Evolutionary conservation across 2,888 invertebrate genomes (phyloP).

Genomic region (Drosophila robusta): DNA sequence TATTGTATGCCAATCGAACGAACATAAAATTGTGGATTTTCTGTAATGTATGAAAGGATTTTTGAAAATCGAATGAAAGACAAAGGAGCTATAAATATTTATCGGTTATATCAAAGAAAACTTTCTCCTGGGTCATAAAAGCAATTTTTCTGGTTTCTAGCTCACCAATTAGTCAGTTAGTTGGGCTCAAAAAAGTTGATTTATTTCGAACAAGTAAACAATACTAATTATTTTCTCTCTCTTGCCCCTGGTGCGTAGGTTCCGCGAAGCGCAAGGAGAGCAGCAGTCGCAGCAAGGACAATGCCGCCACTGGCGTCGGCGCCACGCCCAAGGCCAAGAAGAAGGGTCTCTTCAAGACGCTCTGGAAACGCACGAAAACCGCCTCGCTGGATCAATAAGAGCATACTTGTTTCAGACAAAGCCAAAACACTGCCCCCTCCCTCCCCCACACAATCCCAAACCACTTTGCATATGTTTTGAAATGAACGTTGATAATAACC

Average conservation of each 20-base stretch:
- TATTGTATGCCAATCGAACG: no score
- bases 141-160: no score
- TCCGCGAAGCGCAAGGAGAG: slow-evolving; percentile 73
- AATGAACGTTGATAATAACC: slow-evolving; percentile 63
- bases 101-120: no score
- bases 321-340: slow-evolving; percentile 87
- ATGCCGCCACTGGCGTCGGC: slow-evolving; percentile 58
- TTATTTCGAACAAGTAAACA: no score
- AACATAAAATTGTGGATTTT: no score
- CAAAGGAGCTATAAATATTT: no score
- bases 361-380: slow-evolving; percentile 95
- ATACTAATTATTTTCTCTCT: background rate
- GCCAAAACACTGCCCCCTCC: slow-evolving; percentile 60
- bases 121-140: no score
- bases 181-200: no score
- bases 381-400: slow-evolving; percentile 93
- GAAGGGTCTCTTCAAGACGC: slow-evolving; percentile 94
- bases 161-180: no score
- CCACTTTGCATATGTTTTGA: slow-evolving; percentile 34
- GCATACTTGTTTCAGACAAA: slow-evolving; percentile 32
- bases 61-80: no score
- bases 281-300: slow-evolving; percentile 75
- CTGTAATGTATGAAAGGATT: no score
- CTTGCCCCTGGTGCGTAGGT: slow-evolving; percentile 22
- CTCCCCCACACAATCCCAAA: background rate